These are phyloP conservation scores for Datnioides undecimradiatus DNA, from an alignment of 2,113 vertebrate species.

Conservation along the genomic window DNA sequence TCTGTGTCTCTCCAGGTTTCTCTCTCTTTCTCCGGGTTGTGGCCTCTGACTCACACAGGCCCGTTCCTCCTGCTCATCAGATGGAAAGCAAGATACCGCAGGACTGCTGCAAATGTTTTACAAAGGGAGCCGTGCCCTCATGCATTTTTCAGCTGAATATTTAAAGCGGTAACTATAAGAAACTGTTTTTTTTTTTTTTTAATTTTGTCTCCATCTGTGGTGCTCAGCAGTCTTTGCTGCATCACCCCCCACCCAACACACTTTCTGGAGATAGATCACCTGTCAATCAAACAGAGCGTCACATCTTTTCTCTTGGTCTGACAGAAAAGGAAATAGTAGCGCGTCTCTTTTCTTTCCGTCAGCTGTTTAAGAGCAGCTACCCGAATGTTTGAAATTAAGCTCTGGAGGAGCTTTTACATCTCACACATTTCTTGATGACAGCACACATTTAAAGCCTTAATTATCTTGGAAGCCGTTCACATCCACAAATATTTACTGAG, in stretches of 20 bases:
- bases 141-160: slow-evolving; percentile 57
- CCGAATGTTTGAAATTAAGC: slow-evolving; percentile 5
- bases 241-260: too few species aligned
- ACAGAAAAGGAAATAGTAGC: background rate
- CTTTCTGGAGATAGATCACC: slow-evolving; percentile 4
- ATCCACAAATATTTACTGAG: slow-evolving; percentile 51
- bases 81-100: slow-evolving; percentile 23
- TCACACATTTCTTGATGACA: background rate
- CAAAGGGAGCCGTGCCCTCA: slow-evolving; percentile 33
- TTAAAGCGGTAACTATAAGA: slow-evolving; percentile 15
- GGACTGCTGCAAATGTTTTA: slow-evolving; percentile 57
- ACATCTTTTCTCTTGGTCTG: background rate
- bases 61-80: slow-evolving; percentile 29
- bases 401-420: background rate
- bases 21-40: slow-evolving; percentile 12
- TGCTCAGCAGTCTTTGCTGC: slow-evolving; percentile 6
- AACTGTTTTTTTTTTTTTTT: slow-evolving; percentile 2
- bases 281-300: slow-evolving; percentile 12
- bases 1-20: slow-evolving; percentile 16
- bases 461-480: slow-evolving; percentile 31
- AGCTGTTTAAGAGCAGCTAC: background rate
- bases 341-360: background rate
- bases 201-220: slow-evolving; percentile 18
- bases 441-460: slow-evolving; percentile 12
- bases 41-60: slow-evolving; percentile 39